Conservation (phyloP, 2,797 vertebrate species). For the Odontamblyopus rebecca region DNA sequence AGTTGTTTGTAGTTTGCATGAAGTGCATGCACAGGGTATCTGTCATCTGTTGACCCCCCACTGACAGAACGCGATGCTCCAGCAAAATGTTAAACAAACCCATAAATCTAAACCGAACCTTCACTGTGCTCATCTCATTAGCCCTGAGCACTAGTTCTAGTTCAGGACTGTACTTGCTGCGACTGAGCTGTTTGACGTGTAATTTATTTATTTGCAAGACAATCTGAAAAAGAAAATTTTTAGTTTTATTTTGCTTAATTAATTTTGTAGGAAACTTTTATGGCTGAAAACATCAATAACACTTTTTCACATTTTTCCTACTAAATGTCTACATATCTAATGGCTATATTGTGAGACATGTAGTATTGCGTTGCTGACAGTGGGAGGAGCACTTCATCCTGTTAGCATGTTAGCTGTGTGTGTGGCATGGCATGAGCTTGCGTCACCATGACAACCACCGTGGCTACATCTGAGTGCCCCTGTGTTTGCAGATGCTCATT, state of each 20-base stretch:
- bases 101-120: background rate
- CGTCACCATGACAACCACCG: conserved; percentile 26
- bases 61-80: background rate
- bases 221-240: too few relatives aligned
- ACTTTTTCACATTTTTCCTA: too few relatives aligned
- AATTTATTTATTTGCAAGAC: too few relatives aligned
- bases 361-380: conserved; percentile 15
- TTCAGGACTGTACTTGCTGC: too few relatives aligned
- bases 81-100: background rate
- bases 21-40: conserved; percentile 16
- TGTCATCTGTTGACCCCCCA: background rate
- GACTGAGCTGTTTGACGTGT: too few relatives aligned
- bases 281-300: too few relatives aligned
- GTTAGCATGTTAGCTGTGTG: conserved; percentile 35
- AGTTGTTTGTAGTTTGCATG: conserved; percentile 16
- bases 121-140: too few relatives aligned
- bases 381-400: conserved; percentile 34
- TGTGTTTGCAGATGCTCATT: background rate
- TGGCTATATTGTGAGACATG: too few relatives aligned
- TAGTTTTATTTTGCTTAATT: too few relatives aligned
- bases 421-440: conserved; percentile 37
- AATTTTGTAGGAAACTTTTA: too few relatives aligned
- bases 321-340: too few relatives aligned
- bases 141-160: too few relatives aligned
- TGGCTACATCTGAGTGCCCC: background rate